These are phyloP conservation scores for Pocota personata DNA, from an alignment of 2,888 invertebrate genomes.

Conservation along the genomic window DNA sequence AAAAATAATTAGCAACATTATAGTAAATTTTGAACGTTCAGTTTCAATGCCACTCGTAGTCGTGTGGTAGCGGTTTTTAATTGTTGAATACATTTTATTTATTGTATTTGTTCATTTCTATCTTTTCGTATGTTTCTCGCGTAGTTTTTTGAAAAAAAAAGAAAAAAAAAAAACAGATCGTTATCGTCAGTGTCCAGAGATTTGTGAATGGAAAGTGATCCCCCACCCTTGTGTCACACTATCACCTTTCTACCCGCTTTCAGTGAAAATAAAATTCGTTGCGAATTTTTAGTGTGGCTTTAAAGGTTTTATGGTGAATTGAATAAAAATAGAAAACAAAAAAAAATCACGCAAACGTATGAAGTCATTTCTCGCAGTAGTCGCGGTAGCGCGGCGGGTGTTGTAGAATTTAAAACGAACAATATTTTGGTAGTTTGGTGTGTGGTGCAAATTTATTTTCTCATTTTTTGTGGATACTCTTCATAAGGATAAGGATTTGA, in stretches of 20 bases:
- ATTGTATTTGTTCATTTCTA: constrained; percentile 8
- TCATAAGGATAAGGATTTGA: constrained; percentile 20
- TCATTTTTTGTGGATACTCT: constrained; percentile 10
- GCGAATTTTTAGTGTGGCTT: constrained; percentile 17
- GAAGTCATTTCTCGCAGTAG: constrained; percentile 67
- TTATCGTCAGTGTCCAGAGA: constrained; percentile 27
- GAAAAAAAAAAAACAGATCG: neutral
- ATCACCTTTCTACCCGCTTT: constrained; percentile 6
- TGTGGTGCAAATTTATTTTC: constrained; percentile 16
- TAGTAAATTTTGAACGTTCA: constrained; percentile 52
- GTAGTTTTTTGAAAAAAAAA: neutral
- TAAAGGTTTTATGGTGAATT: constrained; percentile 28
- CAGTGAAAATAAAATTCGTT: constrained; percentile 8
- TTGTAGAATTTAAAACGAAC: constrained; percentile 44
- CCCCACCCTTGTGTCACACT: neutral
- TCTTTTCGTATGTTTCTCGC: neutral
- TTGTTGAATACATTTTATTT: constrained; percentile 34
- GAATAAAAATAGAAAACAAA: constrained; percentile 65
- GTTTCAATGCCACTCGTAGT: constrained; percentile 63
- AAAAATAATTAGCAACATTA: constrained; percentile 63
- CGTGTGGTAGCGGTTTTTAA: constrained; percentile 49
- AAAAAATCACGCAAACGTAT: constrained; percentile 53
- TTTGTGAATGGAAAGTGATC: constrained; percentile 66
- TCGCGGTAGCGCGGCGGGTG: constrained; percentile 45
- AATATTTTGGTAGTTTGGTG: neutral